phyloP scores from a whole-genome alignment of 2,797 vertebrate species.

The Parauchenoglanis punctatus region DNA sequence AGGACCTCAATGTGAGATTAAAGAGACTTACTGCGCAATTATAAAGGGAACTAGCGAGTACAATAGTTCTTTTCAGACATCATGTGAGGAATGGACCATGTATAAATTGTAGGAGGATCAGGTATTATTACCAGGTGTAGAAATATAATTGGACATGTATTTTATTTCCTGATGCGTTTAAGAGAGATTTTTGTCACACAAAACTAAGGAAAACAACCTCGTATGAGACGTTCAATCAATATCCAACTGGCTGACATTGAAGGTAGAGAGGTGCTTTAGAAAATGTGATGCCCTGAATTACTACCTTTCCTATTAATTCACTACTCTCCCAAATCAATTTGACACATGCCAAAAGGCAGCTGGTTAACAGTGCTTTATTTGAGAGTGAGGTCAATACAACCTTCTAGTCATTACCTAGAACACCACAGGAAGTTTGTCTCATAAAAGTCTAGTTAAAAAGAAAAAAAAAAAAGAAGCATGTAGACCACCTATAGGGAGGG shows the following conservation, averaged over 20 bases:
- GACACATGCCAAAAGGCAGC: slow-evolving; percentile 6
- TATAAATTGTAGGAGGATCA: background rate
- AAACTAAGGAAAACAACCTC: slow-evolving; percentile 4
- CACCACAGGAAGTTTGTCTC: background rate
- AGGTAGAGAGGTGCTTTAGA: background rate
- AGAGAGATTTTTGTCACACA: background rate
- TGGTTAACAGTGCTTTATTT: slow-evolving; percentile 5
- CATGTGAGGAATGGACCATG: background rate
- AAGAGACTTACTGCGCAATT: slow-evolving; percentile 4
- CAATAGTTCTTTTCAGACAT: background rate
- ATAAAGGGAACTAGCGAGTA: background rate
- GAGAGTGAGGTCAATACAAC: background rate
- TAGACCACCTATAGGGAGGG: background rate
- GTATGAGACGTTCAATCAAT: background rate
- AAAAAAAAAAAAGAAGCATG: background rate
- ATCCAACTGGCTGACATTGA: background rate
- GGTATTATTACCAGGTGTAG: background rate
- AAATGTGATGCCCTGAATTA: background rate
- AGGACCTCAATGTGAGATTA: background rate
- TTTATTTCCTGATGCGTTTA: background rate
- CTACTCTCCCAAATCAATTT: slow-evolving; percentile 1
- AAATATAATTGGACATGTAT: background rate
- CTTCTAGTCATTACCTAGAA: background rate
- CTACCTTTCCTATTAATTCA: background rate
- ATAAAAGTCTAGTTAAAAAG: background rate